Evolutionary conservation across 2,113 vertebrate genomes (phyloP).

Genomic region (Sturnus vulgaris): DNA sequence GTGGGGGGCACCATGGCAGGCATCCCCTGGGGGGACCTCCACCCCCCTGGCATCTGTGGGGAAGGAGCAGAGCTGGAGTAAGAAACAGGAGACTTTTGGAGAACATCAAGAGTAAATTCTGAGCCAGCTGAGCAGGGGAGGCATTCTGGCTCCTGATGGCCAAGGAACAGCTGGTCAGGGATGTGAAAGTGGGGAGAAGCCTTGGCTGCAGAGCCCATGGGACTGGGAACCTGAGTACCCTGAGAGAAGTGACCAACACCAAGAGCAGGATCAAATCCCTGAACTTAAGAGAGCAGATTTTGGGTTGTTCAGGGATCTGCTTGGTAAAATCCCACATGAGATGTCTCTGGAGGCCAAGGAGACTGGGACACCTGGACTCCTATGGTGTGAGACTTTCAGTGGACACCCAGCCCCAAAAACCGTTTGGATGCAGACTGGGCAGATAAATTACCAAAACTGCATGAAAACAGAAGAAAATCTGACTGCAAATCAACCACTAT

Average conservation of each 20-base stretch:
- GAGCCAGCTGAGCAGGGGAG: background rate
- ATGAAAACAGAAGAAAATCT: background rate
- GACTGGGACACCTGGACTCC: background rate
- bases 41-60: no score
- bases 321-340: background rate
- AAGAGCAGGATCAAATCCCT: background rate
- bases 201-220: background rate
- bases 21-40: background rate
- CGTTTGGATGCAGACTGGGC: background rate
- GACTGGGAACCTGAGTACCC: background rate
- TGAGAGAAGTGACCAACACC: background rate
- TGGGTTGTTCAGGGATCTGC: background rate
- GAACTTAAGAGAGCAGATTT: background rate
- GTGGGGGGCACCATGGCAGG: fast-evolving
- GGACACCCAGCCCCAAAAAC: background rate
- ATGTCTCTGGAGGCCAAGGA: background rate
- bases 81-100: background rate
- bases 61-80: background rate
- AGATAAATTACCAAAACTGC: background rate
- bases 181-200: background rate
- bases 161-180: background rate
- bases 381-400: background rate
- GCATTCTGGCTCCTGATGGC: background rate
- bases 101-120: background rate
- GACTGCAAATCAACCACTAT: background rate